Base-by-base conservation (phyloP, 2,888 invertebrate species). In the Odontomyia ornata region DNA sequence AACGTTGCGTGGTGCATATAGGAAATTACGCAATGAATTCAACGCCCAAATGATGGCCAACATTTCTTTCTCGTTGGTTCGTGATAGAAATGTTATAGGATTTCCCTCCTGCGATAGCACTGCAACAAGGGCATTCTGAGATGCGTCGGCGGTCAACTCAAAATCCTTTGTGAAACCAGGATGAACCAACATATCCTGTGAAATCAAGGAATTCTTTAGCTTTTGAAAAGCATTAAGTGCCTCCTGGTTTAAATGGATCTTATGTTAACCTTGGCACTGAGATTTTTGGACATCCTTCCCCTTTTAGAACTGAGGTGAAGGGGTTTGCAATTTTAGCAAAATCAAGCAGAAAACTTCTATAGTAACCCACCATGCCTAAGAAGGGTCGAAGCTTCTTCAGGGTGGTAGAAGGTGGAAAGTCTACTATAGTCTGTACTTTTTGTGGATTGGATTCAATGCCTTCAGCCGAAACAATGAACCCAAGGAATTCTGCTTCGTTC, bases 391-490 rank as follows among this genome's bases (percentile, higher is more conserved):
- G n/a, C n/a, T n/a, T n/a, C n/a, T n/a, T n/a, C n/a, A n/a, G n/a
- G n/a, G n/a, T n/a, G n/a, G n/a, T n/a, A n/a, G n/a, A n/a, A n/a
- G n/a, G n/a, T n/a, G n/a, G n/a, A n/a, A n/a, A n/a, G n/a, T n/a
- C n/a, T n/a, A n/a, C n/a, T n/a, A n/a, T n/a, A n/a, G n/a, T n/a
- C n/a, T n/a, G n/a, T n/a, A n/a, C n/a, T n/a, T n/a, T 75, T 43
- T 69, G 52, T 46, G 69, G 81, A 65, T 83, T 80, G 4, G 83
- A 82, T 76, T 79, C 80, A 13, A 81, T 79, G n/a, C 81, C 82
- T 0, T 81, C 80, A 11, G 77, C 77, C 1, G 80, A 80, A 23
- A n/a, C n/a, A n/a, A n/a, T n/a, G n/a, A n/a, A n/a, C n/a, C n/a
- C n/a, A n/a, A n/a, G n/a, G n/a, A n/a, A n/a, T n/a, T n/a, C n/a